Evolutionary conservation across 2,888 invertebrate species (phyloP).

Genomic region (Formica aserva): DNA sequence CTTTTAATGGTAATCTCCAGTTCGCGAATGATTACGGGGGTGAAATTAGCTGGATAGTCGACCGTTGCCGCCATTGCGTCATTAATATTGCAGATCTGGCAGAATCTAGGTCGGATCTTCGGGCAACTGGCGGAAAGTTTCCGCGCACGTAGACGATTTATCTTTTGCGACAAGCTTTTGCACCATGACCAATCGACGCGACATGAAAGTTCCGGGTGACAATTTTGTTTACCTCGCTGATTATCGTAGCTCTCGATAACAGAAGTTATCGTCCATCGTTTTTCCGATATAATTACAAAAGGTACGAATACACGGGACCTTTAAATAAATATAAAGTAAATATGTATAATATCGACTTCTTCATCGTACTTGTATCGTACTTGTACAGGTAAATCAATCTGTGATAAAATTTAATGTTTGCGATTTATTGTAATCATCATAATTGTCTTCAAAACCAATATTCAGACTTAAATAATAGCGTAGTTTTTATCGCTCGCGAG

Average conservation of each 20-base stretch:
- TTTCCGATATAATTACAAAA: background rate
- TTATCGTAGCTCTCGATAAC: background rate
- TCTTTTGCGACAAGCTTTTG: conserved; percentile 38
- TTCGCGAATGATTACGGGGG: conserved; percentile 23
- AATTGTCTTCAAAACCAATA: background rate
- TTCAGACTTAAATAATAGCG: background rate
- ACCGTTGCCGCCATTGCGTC: conserved; percentile 11
- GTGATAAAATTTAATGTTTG: background rate
- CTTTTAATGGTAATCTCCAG: conserved; percentile 21
- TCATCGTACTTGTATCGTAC: background rate
- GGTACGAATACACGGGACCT: background rate
- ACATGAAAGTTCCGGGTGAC: conserved; percentile 9
- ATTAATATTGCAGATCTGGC: conserved; percentile 45
- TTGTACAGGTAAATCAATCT: background rate
- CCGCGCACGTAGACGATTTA: conserved; percentile 46
- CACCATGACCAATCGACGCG: conserved; percentile 14
- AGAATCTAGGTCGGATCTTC: conserved; percentile 46
- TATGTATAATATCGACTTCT: background rate
- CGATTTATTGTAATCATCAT: background rate
- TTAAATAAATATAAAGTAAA: background rate
- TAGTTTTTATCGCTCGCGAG: background rate
- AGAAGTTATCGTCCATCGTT: background rate
- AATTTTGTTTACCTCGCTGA: conserved; percentile 14
- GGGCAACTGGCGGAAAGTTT: conserved; percentile 48
- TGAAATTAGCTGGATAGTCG: conserved; percentile 33